Percentiles rank a stretch among this genome's conserved stretches.
Evolutionary conservation across 2,113 vertebrate species (phyloP).

Genomic region (Cairina moschata): DNA sequence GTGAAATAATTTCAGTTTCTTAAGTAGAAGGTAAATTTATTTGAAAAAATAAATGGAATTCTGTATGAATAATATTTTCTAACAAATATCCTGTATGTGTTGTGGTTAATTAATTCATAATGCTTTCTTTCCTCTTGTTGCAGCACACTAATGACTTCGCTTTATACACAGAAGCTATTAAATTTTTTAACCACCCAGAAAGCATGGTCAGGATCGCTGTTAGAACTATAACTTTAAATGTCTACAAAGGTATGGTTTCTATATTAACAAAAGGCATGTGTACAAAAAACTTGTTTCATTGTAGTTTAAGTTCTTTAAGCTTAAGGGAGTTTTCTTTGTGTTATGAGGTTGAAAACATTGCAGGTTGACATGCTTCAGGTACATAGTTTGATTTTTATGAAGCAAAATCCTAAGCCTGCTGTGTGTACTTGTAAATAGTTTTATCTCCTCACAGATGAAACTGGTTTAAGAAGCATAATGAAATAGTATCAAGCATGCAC

Average conservation of each 20-base stretch:
- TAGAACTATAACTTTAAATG: constrained; percentile 97
- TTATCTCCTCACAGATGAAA: not conserved
- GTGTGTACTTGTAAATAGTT: not conserved
- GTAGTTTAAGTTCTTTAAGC: not conserved
- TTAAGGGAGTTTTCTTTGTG: not conserved
- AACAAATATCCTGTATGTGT: not conserved
- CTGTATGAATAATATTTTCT: not conserved
- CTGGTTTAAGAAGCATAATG: rapidly evolving
- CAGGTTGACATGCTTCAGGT: not conserved
- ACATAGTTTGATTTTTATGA: not conserved
- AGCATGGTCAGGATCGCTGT: constrained; percentile 99
- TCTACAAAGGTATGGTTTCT: constrained; percentile 94
- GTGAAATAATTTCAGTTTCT: not conserved
- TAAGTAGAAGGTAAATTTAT: not conserved
- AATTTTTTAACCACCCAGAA: constrained; percentile 99
- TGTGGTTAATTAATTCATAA: not conserved
- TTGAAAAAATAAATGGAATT: not conserved
- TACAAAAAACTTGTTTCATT: not conserved
- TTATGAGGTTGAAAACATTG: not conserved
- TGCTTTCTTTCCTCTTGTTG: constrained; percentile 68
- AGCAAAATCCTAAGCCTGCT: not conserved
- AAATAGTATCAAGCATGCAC: not conserved
- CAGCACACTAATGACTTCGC: constrained; percentile 99
- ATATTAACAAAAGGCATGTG: not conserved
- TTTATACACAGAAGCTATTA: constrained; percentile 99